These are phyloP conservation scores for Isoperla grammatica DNA, from an alignment of 2,888 invertebrate species.

Conservation along the genomic window DNA sequence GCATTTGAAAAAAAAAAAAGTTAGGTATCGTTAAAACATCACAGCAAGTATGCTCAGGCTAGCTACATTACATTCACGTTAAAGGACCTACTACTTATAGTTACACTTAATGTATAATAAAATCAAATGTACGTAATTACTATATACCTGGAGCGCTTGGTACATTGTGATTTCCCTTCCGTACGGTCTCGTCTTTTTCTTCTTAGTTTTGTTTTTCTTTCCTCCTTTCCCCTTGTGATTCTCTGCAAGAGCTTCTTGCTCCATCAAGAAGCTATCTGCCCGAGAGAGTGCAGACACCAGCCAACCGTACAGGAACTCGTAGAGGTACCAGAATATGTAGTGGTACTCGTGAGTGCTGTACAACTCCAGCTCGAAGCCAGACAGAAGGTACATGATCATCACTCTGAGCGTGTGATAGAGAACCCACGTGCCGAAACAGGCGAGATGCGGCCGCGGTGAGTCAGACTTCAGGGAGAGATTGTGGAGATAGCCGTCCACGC, in stretches of 20 bases:
- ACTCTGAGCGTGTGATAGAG: slow-evolving; percentile 87
- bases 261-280: slow-evolving; percentile 77
- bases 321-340: slow-evolving; percentile 94
- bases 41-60: too few species aligned
- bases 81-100: too few species aligned
- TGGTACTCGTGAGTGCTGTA: slow-evolving; percentile 95
- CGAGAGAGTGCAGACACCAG: slow-evolving; percentile 83
- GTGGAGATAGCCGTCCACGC: slow-evolving; percentile 79
- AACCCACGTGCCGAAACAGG: slow-evolving; percentile 92
- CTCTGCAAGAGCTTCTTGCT: slow-evolving; percentile 60
- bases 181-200: slow-evolving; percentile 64
- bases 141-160: slow-evolving; percentile 63
- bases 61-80: too few species aligned
- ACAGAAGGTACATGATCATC: slow-evolving; percentile 89
- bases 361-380: slow-evolving; percentile 91
- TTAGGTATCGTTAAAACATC: too few species aligned
- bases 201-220: slow-evolving; percentile 50
- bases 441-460: slow-evolving; percentile 63
- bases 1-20: too few species aligned
- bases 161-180: slow-evolving; percentile 80
- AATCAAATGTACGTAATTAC: too few species aligned
- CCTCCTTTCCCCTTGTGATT: slow-evolving; percentile 47
- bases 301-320: slow-evolving; percentile 93
- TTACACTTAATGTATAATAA: too few species aligned
- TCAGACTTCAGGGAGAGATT: slow-evolving; percentile 62